phyloP scores from a whole-genome alignment of 1,140 invertebrate species.

The Panulirus ornatus region DNA sequence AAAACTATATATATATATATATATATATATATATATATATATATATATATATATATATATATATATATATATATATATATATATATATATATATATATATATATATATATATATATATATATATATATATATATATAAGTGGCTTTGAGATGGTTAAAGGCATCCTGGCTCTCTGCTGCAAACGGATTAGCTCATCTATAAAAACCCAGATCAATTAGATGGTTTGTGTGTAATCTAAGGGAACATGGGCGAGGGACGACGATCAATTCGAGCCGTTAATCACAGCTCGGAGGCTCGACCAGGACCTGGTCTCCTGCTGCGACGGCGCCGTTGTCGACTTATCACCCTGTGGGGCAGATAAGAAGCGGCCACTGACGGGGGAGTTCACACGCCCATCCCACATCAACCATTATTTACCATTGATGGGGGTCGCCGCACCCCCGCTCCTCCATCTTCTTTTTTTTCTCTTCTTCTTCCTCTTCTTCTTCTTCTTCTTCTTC shows the following conservation, averaged over 20 bases:
- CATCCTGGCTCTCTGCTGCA: too few relatives aligned
- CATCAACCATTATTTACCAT: slow-evolving; percentile 31
- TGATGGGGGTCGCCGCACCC: not conserved
- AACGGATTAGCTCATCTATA: not conserved
- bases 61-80: too few relatives aligned
- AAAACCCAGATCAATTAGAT: not conserved
- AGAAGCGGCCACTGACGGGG: slow-evolving; percentile 44
- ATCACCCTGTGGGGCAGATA: slow-evolving; percentile 22
- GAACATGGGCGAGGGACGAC: not conserved
- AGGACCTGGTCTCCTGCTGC: not conserved
- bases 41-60: too few relatives aligned
- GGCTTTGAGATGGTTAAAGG: too few relatives aligned
- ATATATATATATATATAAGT: too few relatives aligned
- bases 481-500: not conserved
- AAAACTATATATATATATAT: too few relatives aligned
- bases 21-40: too few relatives aligned
- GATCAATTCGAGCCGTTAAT: too few relatives aligned
- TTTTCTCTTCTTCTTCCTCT: not conserved
- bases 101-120: too few relatives aligned
- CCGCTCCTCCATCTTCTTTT: not conserved
- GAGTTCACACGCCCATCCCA: slow-evolving; percentile 49
- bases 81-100: too few relatives aligned
- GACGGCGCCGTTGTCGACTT: not conserved
- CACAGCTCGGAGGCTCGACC: too few relatives aligned
- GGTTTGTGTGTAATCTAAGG: not conserved